Evolutionary conservation across 2,113 vertebrate species (phyloP).

Genomic region (Mastomys natalensis): DNA sequence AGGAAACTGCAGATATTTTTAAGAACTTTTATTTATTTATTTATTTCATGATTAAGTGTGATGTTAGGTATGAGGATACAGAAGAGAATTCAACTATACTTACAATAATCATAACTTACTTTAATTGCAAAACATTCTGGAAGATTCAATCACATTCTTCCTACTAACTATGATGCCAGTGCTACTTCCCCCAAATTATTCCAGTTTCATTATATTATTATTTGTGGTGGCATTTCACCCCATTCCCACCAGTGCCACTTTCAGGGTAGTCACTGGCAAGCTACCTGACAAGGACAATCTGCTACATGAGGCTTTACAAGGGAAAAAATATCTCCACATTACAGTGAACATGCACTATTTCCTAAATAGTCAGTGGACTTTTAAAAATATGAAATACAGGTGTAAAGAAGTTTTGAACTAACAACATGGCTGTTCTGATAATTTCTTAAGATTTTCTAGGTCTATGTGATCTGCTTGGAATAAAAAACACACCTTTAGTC

Average conservation of each 20-base stretch:
- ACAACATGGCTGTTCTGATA: too few relatives aligned
- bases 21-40: neutral
- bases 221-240: neutral
- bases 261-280: too few relatives aligned
- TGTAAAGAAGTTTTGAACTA: too few relatives aligned
- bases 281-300: neutral
- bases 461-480: too few relatives aligned
- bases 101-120: neutral
- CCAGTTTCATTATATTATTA: neutral
- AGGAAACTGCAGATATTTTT: neutral
- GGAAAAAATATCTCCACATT: neutral
- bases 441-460: too few relatives aligned
- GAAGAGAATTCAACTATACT: neutral
- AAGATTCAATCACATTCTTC: neutral
- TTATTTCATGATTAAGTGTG: neutral
- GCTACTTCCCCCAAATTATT: neutral
- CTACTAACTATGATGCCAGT: too few relatives aligned
- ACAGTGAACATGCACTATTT: neutral
- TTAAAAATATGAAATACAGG: neutral
- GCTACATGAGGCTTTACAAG: neutral
- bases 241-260: neutral
- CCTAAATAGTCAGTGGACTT: neutral
- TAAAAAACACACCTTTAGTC: too few relatives aligned
- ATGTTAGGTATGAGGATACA: neutral
- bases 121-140: neutral